Percentiles rank a stretch among this genome's conserved stretches.
Conservation (phyloP, 2,113 vertebrate species). For the Pseudopipra pipra region DNA sequence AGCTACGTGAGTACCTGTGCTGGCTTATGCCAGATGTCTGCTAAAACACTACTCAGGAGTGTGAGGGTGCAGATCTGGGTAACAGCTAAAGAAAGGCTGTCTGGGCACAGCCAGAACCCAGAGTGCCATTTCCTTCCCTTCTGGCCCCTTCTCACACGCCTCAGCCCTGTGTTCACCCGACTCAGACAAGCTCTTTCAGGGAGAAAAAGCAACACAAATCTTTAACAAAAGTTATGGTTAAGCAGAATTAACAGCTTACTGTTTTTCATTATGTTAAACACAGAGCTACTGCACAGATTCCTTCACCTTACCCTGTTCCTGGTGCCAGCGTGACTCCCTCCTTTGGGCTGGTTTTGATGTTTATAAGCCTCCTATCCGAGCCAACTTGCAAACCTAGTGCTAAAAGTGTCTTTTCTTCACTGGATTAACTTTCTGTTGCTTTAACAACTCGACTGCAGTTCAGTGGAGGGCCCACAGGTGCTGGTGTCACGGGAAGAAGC, state of each 20-base stretch:
- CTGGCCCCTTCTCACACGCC: neutral
- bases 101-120: neutral
- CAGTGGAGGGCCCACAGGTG: neutral
- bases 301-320: accelerated
- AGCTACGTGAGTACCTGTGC: accelerated
- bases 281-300: neutral
- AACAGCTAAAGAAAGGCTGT: neutral
- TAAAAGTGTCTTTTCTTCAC: neutral
- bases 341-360: neutral
- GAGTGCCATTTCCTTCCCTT: neutral
- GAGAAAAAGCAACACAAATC: neutral
- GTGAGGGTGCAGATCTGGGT: neutral
- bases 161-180: neutral
- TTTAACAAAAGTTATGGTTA: neutral
- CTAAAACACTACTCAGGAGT: neutral
- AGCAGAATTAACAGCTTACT: neutral
- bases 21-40: accelerated
- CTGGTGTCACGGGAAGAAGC: neutral
- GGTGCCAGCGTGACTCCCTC: neutral
- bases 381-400: neutral
- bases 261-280: neutral
- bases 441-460: neutral
- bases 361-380: neutral
- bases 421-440: neutral
- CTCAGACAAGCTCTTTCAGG: neutral